Base-by-base conservation (phyloP, 1,140 invertebrate genomes). In the Brachionus angularis region DNA sequence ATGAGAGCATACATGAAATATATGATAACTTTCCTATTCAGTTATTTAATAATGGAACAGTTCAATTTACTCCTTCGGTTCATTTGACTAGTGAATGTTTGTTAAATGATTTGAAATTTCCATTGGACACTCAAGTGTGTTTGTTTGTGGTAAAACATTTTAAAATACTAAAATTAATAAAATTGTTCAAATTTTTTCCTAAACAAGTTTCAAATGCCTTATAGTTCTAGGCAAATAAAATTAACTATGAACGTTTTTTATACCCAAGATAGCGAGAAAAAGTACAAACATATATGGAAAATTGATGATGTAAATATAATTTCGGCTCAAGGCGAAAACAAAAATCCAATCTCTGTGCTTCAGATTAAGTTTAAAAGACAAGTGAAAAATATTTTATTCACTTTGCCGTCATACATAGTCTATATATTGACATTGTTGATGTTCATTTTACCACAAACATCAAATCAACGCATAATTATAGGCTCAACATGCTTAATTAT, bases 371-470 rank as follows among this genome's bases (percentile, higher is more conserved):
- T 67, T 21, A 67, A 46, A 18, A 29, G 62, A 47, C 46, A 50
- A 31, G 33, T 27, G 8, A 34, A 21, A 31, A 67, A 34, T 50
- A 47, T 18, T 33, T 27, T 67, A 0, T 67, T 47, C 23, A 67
- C 42, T 29, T 50, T 67, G 25, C 62, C 62, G 7, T 67, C 62
- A 12, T 67, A 67, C 36, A 47, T 67, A 33, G 62, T 67, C n/a
- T 67, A 47, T 23, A 25, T 67, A n/a, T 16, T 67, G 7, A 67
- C 62, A 29, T 33, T 67, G 3, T 50, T 67, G 42, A 67, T 67
- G 62, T 67, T 67, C 31, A 67, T 67, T 27, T n/a, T 67, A 18
- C 62, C 62, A 1, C 62, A 67, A 42, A 29, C n/a, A 36, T 67
- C 62, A 16, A 67, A 67, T 23, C 62, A 67, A 23, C 46, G 62